Evolutionary conservation across 37 sponge, comb jelly and placozoan genomes (phyloP).

Genomic region (Ianthella basta): DNA sequence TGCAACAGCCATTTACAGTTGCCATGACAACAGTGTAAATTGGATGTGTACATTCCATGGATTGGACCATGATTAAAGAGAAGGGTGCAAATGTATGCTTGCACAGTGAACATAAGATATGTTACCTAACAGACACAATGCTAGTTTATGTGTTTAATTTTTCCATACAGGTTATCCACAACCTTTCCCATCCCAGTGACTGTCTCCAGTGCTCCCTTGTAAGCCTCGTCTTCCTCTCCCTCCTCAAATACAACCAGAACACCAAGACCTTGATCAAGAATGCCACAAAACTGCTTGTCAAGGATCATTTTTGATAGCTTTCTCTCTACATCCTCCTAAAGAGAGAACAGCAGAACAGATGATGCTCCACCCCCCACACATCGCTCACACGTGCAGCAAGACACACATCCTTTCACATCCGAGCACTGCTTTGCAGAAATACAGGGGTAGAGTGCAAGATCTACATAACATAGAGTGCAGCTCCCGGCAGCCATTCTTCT

Average conservation of each 20-base stretch:
- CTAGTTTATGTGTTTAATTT: slow-evolving; percentile 66
- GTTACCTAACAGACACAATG: too few species aligned
- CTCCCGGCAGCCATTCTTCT: too few species aligned
- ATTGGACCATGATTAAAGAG: background rate
- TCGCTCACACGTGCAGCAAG: too few species aligned
- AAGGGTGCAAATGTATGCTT: background rate
- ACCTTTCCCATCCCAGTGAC: slow-evolving; percentile 87
- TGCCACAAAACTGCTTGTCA: slow-evolving; percentile 93
- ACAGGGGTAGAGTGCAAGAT: too few species aligned
- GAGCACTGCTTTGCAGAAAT: too few species aligned
- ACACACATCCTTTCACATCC: too few species aligned
- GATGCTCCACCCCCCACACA: too few species aligned
- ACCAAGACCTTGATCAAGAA: slow-evolving; percentile 96
- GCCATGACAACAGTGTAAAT: background rate
- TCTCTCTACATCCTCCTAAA: slow-evolving; percentile 83
- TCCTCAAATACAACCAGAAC: slow-evolving; percentile 92
- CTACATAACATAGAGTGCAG: too few species aligned
- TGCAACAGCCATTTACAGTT: background rate
- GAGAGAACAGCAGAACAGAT: background rate
- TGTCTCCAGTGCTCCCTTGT: slow-evolving; percentile 89
- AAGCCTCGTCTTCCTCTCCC: slow-evolving; percentile 76
- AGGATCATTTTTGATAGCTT: slow-evolving; percentile 98
- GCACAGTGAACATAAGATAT: background rate
- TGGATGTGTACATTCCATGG: background rate
- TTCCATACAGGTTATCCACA: slow-evolving; percentile 89